These are phyloP conservation scores for Laticauda colubrina DNA, from an alignment of 2,113 vertebrate genomes.

Conservation along the genomic window DNA sequence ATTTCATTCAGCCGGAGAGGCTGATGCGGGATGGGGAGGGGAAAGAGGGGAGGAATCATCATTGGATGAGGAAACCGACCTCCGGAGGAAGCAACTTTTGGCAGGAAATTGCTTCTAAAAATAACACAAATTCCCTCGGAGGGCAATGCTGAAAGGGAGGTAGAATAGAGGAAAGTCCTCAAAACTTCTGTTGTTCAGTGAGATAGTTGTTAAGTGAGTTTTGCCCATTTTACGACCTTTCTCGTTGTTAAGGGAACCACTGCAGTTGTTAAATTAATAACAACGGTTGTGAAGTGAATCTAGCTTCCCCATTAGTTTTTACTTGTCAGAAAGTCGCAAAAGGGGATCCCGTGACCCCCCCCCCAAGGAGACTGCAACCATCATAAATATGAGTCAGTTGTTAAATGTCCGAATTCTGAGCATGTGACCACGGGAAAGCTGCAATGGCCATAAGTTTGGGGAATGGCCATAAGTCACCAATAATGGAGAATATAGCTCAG, in stretches of 20 bases:
- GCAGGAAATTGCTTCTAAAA: slow-evolving; percentile 7
- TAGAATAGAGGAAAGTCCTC: background rate
- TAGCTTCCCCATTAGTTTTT: background rate
- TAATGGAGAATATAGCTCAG: background rate
- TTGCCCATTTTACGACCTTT: background rate
- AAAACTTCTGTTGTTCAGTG: background rate
- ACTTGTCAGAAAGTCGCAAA: background rate
- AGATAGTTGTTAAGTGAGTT: background rate
- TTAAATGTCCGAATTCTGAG: background rate
- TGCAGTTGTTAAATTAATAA: background rate
- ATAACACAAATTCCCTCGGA: background rate
- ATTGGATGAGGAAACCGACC: slow-evolving; percentile 16
- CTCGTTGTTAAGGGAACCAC: background rate
- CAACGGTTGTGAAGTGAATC: background rate
- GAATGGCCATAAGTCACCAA: too few relatives aligned
- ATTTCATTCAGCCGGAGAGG: background rate
- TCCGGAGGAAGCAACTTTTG: slow-evolving; percentile 18
- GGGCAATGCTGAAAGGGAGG: background rate
- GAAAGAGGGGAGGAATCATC: accelerated
- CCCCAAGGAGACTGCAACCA: too few relatives aligned
- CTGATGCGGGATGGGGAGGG: background rate
- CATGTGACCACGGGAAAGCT: too few relatives aligned
- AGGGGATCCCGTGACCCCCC: background rate
- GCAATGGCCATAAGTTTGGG: too few relatives aligned
- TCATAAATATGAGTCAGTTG: background rate